Evolutionary conservation across 64 coral and sea anemone genomes (phyloP).

Genomic region (Anthopleura sola): DNA sequence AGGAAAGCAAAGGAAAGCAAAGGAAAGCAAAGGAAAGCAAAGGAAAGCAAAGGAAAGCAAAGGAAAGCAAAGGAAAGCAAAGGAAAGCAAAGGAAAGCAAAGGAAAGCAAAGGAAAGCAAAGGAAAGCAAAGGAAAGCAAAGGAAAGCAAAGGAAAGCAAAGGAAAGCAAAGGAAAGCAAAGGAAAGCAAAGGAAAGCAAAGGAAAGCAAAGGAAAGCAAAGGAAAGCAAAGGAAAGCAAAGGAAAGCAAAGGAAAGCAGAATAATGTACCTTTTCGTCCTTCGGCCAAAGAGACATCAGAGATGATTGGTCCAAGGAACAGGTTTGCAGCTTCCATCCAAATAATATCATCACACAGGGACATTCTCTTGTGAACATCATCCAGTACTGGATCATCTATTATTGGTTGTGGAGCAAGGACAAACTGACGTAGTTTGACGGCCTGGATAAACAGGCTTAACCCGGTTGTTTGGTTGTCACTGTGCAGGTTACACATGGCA

Average conservation of each 20-base stretch:
- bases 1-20: background rate
- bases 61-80: background rate
- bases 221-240: background rate
- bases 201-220: background rate
- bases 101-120: background rate
- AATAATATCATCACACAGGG: conserved; percentile 62
- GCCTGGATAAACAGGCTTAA: conserved; percentile 79
- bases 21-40: background rate
- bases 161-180: background rate
- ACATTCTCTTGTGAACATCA: conserved; percentile 67
- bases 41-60: background rate
- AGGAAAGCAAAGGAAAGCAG: background rate
- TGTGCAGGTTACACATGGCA: conserved; percentile 85
- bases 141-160: background rate
- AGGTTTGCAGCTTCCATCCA: conserved; percentile 87
- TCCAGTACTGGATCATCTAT: conserved; percentile 38
- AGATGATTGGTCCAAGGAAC: conserved; percentile 77
- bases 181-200: background rate
- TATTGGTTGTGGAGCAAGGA: conserved; percentile 62
- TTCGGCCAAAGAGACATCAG: conserved; percentile 69
- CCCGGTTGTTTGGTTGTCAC: conserved; percentile 56
- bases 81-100: background rate
- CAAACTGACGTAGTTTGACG: conserved; percentile 83
- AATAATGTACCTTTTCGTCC: background rate
- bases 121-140: background rate